Base-by-base conservation (phyloP, 2,888 invertebrate genomes). In the Andrena trimmerana region DNA sequence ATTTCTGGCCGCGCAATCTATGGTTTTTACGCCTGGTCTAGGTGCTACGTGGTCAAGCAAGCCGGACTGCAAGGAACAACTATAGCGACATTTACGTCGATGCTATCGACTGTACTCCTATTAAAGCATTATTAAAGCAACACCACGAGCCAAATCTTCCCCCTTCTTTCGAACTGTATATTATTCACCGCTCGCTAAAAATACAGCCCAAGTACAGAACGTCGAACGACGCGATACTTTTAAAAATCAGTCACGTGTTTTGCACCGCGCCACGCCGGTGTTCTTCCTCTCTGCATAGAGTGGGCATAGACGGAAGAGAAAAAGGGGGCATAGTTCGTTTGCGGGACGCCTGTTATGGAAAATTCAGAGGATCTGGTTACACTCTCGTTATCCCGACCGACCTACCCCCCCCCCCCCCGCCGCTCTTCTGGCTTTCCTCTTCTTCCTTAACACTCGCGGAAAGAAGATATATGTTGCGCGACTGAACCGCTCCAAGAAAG, bases 301-400 rank as follows among this genome's bases (percentile, higher is more conserved):
- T 48, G 5, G 0, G 10, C 48, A 13, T 0, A 1, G 10, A 2
- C 6, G 33, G 6, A 13, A 6, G 52, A 13, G 8, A n/a, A 50
- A 6, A 29, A 13, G 6, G 54, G 6, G 52, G 20, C 75, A 29
- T 66, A 50, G 50, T 68, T 84, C 52, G 70, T 24, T 50, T 42
- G 42, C 68, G 69, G 24, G 42, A 68, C 48, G 88, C 83, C 80
- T 80, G 86, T 86, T 88, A 85, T 60, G 80, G 72, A 80, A 88
- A 86, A 86, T 85, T 71, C 86, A 88, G 79, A 75, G 75, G 86
- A 83, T 86, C 86, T 80, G 68, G 79, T 86, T 86, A 88, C 80
- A 54, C 66, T 80, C 88, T 88, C 86, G 86, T 86, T 85, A 88
- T 83, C 79, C 60, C 33, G 73, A 78, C 73, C 20, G 70, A 62